Conservation (phyloP, 2,797 vertebrate genomes). For the Merluccius polli region DNA sequence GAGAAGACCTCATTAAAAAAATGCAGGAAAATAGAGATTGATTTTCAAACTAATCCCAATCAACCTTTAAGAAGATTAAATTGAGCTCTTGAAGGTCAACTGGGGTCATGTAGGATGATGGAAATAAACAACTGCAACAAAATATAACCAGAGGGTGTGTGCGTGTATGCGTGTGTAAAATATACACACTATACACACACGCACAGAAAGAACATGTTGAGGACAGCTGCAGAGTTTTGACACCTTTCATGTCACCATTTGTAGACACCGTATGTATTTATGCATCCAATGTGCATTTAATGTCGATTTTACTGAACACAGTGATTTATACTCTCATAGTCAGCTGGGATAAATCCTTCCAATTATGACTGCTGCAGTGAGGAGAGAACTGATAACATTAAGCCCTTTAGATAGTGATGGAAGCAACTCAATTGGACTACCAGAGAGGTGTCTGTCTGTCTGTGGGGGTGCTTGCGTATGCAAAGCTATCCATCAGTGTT, state of each 20-base stretch:
- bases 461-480: background rate
- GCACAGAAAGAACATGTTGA: background rate
- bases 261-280: conserved; percentile 42
- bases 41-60: conserved; percentile 39
- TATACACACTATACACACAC: background rate
- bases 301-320: background rate
- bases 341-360: background rate
- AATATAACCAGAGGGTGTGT: conserved; percentile 44
- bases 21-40: conserved; percentile 14
- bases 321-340: background rate
- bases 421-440: background rate
- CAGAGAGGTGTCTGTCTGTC: background rate
- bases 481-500: background rate
- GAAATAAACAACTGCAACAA: conserved; percentile 42
- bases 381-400: background rate
- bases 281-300: conserved; percentile 35
- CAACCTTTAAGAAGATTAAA: conserved; percentile 58
- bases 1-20: conserved; percentile 1
- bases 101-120: conserved; percentile 53
- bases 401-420: background rate
- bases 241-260: conserved; percentile 47
- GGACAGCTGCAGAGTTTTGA: background rate
- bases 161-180: background rate
- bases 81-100: conserved; percentile 57
- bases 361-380: background rate